These are phyloP conservation scores for Siniperca undulata DNA, from an alignment of 2,797 vertebrate species.

Conservation along the genomic window DNA sequence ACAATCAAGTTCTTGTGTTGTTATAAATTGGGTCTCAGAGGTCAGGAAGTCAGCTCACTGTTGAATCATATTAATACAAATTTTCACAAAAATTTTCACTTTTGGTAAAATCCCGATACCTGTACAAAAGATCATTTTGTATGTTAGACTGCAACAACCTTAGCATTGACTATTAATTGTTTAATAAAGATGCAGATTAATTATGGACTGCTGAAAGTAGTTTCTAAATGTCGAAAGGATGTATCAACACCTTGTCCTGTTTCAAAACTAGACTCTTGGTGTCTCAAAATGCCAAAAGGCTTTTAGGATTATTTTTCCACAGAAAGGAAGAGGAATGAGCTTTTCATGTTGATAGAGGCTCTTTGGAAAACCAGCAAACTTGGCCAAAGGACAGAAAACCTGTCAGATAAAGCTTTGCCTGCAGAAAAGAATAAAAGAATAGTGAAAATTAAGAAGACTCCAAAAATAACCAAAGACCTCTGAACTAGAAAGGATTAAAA, in stretches of 20 bases:
- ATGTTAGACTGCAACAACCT: neutral
- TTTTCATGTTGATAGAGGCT: conserved; percentile 38
- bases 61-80: neutral
- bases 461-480: conserved; percentile 39
- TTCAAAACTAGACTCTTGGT: neutral
- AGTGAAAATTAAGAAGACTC: conserved; percentile 35
- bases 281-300: conserved; percentile 46
- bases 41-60: neutral
- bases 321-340: conserved; percentile 14
- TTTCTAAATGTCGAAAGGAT: conserved; percentile 17
- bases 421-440: conserved; percentile 43
- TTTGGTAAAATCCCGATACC: neutral
- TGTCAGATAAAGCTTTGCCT: conserved; percentile 46
- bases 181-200: neutral
- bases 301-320: conserved; percentile 28
- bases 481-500: conserved; percentile 42
- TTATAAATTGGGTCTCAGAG: neutral
- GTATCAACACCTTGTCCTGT: neutral
- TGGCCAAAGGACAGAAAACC: conserved; percentile 51
- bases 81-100: neutral
- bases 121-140: neutral
- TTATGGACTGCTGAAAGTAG: neutral
- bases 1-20: neutral
- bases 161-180: neutral
- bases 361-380: conserved; percentile 50